Conservation (phyloP, 2,797 vertebrate genomes). For the Heteromormyrus szaboi region DNA sequence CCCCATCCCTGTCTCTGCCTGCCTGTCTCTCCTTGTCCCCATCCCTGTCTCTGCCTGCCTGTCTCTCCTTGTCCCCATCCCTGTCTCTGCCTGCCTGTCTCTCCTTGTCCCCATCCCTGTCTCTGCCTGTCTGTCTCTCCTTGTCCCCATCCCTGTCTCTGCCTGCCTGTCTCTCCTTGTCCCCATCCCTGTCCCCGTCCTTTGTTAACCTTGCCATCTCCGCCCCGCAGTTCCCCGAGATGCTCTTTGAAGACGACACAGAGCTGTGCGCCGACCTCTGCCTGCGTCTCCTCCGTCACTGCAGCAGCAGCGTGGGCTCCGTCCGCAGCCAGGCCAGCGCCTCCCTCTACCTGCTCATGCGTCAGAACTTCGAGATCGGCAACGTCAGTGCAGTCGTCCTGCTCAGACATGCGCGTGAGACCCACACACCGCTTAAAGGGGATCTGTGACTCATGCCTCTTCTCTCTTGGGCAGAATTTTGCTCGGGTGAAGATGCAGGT, state of each 20-base stretch:
- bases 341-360: conserved; percentile 89
- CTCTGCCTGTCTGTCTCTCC: neutral
- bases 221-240: conserved; percentile 52
- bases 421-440: neutral
- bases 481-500: conserved; percentile 93
- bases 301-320: conserved; percentile 71
- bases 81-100: neutral
- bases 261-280: conserved; percentile 87
- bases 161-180: neutral
- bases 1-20: too few species aligned
- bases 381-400: conserved; percentile 60
- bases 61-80: neutral
- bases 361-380: conserved; percentile 90
- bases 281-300: conserved; percentile 80
- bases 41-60: neutral
- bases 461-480: conserved; percentile 67
- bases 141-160: too few species aligned
- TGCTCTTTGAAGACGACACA: conserved; percentile 88
- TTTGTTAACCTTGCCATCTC: neutral
- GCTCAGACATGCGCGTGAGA: neutral
- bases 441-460: neutral
- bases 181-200: neutral
- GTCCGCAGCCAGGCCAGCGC: conserved; percentile 81
- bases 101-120: neutral
- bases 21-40: neutral